These are phyloP conservation scores for Scolopax rusticola DNA, from an alignment of 2,797 vertebrate genomes.

Conservation along the genomic window DNA sequence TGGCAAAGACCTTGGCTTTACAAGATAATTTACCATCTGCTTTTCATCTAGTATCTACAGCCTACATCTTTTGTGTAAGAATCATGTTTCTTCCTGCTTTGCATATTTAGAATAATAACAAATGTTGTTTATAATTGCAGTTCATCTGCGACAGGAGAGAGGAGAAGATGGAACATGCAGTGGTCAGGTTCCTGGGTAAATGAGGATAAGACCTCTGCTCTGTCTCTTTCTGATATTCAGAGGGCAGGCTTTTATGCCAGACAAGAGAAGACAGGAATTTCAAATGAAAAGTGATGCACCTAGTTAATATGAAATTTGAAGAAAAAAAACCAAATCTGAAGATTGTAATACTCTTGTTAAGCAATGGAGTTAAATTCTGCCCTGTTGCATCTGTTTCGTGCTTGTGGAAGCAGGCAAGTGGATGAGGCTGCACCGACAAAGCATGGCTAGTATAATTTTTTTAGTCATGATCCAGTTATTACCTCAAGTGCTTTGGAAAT, in stretches of 20 bases:
- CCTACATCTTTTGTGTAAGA: slow-evolving; percentile 52
- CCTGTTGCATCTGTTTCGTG: not conserved
- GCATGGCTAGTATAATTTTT: not conserved
- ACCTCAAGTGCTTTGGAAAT: not conserved
- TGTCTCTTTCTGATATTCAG: not conserved
- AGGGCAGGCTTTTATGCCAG: not conserved
- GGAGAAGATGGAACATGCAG: not conserved
- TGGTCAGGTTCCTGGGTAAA: not conserved
- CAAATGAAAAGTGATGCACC: not conserved
- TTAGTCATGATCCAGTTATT: not conserved
- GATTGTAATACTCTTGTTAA: not conserved
- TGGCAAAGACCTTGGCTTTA: slow-evolving; percentile 30
- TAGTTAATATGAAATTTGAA: not conserved
- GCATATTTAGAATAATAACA: slow-evolving; percentile 32
- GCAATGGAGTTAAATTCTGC: not conserved
- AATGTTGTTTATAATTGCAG: slow-evolving; percentile 33
- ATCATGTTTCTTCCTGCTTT: slow-evolving; percentile 15
- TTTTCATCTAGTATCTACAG: slow-evolving; percentile 24
- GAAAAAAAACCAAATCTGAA: not conserved
- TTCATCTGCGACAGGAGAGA: not conserved
- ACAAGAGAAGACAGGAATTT: not conserved
- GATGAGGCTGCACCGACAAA: not conserved
- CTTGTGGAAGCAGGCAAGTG: not conserved
- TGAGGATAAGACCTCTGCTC: not conserved
- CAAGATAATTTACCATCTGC: slow-evolving; percentile 55